These are phyloP conservation scores for Emydocephalus ijimae DNA, from an alignment of 2,113 vertebrate genomes.

Conservation along the genomic window DNA sequence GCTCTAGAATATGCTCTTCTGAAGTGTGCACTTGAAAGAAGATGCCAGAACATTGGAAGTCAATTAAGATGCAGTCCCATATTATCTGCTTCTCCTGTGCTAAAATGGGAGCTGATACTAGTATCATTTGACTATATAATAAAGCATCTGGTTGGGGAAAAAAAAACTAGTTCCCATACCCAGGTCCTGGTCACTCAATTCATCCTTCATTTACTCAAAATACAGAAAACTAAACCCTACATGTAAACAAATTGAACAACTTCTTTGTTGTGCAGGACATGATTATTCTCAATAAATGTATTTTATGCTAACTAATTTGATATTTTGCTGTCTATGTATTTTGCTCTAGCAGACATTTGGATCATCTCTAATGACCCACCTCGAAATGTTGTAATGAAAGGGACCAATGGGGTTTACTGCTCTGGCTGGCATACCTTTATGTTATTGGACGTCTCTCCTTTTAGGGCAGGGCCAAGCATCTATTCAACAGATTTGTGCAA, in stretches of 20 bases:
- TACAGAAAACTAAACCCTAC: neutral
- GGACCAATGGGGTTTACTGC: neutral
- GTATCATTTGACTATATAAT: neutral
- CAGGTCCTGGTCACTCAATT: neutral
- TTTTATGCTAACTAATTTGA: neutral
- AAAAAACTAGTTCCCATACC: neutral
- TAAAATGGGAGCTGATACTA: neutral
- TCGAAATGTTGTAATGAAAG: neutral
- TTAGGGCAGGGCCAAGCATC: neutral
- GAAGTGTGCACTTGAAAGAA: neutral
- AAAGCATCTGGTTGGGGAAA: neutral
- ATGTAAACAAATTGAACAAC: neutral
- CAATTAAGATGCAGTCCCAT: neutral
- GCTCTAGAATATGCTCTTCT: neutral
- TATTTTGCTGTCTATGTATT: neutral
- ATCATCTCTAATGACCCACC: neutral
- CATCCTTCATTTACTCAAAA: neutral
- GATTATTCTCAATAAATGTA: neutral
- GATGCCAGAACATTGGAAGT: neutral
- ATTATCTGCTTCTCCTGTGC: neutral
- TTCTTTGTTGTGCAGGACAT: neutral
- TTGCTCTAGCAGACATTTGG: neutral
- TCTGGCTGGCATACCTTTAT: neutral
- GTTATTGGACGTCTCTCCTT: neutral
- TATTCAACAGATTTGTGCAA: neutral